Conservation (phyloP, 1,140 invertebrate genomes). For the Atta texana region DNA sequence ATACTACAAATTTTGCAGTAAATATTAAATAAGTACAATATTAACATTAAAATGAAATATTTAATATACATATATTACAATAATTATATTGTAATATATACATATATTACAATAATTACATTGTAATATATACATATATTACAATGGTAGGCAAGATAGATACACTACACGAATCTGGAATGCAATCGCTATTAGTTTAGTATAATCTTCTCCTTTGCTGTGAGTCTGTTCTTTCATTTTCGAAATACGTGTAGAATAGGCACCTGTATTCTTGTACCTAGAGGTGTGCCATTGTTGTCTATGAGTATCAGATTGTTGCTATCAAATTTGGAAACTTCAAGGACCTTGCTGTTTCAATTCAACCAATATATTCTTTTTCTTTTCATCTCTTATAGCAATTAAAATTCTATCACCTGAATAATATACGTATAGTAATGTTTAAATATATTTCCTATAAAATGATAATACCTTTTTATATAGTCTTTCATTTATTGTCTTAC, state of each 20-base stretch:
- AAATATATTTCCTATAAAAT: background rate
- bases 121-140: too few relatives aligned
- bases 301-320: conserved; percentile 98
- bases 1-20: background rate
- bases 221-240: conserved; percentile 92
- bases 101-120: too few relatives aligned
- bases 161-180: too few relatives aligned
- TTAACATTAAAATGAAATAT: conserved; percentile 27
- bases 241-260: conserved; percentile 96
- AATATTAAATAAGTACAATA: background rate
- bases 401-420: conserved; percentile 90
- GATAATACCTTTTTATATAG: too few relatives aligned
- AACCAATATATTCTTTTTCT: conserved; percentile 96
- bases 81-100: too few relatives aligned
- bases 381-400: conserved; percentile 98
- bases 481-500: conserved; percentile 80
- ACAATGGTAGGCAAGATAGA: too few relatives aligned
- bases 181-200: conserved; percentile 88
- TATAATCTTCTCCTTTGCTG: conserved; percentile 94
- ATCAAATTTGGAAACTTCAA: conserved; percentile 96
- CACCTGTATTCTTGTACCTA: conserved; percentile 93
- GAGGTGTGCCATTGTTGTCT: conserved; percentile 90
- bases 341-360: conserved; percentile 91
- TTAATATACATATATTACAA: conserved; percentile 12
- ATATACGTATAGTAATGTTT: background rate